Evolutionary conservation across 2,888 invertebrate genomes (phyloP), one percentile per base, ranked within the genome.

Genomic region (Galeruca laticollis): DNA sequence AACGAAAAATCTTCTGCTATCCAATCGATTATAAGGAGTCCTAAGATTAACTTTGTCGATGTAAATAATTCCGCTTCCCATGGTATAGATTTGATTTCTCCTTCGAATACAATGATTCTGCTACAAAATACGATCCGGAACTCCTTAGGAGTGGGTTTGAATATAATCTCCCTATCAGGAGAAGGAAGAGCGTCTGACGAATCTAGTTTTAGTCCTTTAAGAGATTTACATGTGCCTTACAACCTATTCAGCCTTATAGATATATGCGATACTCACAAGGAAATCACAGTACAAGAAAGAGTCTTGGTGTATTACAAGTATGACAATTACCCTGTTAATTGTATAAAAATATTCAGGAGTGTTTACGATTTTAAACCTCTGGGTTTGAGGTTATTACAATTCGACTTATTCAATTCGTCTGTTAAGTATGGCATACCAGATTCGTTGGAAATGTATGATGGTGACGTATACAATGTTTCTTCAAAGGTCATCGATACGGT

Each of bases 251-350:
- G 99, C 35, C 87, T 99, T 79, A 91, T 99, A 15, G 97, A 99
- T 77, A 97, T 99, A 76, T 99, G 99, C 84, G 97, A 98, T 82
- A 94, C 97, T 1, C 92, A 93, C 65, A 99, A 99, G 86, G 94
- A 95, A 82, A 91, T 99, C 15, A 89, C 90, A 1, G 90, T 99
- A 1, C 94, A 96, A 83, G 97, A 98, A 82, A 88, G 98, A 57
- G 90, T 98, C 5, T 85, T 99, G 0, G 83, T 99, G 20, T 99
- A 98, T 83, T 98, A 97, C 86, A 99, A 98, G 84, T 99, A 99
- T 81, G 97, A 97, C 81, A 97, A 97, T 78, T 92, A 93, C 83
- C 96, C 98, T 0, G 95, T 98, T 0, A 99, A 98, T 83, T 99
- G 99, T 82, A 95, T 99, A 0, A 99, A 99, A 86, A 96, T 98